These are phyloP conservation scores for Odontamblyopus lacepedii DNA, from an alignment of 2,797 vertebrate genomes.

Conservation along the genomic window DNA sequence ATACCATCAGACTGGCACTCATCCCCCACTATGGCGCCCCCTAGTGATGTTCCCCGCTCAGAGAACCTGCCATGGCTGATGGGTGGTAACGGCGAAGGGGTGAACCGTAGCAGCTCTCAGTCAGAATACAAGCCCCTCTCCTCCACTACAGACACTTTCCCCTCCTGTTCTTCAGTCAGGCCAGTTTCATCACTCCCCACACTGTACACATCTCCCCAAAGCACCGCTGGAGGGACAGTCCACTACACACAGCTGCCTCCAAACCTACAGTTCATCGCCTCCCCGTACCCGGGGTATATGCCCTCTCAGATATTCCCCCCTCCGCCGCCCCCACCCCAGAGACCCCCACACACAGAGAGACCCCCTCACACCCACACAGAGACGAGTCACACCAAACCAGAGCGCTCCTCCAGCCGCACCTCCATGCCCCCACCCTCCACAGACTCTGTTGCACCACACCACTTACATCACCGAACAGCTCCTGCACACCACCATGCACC, in stretches of 20 bases:
- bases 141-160: constrained; percentile 78
- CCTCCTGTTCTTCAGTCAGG: constrained; percentile 75
- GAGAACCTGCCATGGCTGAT: constrained; percentile 93
- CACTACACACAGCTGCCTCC: constrained; percentile 92
- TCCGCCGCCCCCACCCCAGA: constrained; percentile 83
- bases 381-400: constrained; percentile 77
- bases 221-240: constrained; percentile 77
- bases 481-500: constrained; percentile 81
- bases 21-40: constrained; percentile 68
- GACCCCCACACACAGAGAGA: constrained; percentile 60
- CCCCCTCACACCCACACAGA: constrained; percentile 71
- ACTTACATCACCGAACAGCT: constrained; percentile 82
- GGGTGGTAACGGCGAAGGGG: constrained; percentile 76
- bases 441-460: constrained; percentile 77
- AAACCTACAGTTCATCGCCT: constrained; percentile 92
- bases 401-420: constrained; percentile 76
- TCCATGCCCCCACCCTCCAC: constrained; percentile 80
- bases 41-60: constrained; percentile 86
- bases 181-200: constrained; percentile 85
- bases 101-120: constrained; percentile 69
- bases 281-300: constrained; percentile 90
- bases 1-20: constrained; percentile 86
- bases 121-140: constrained; percentile 85
- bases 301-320: constrained; percentile 89
- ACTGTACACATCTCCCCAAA: constrained; percentile 85